These are phyloP conservation scores for Scomber japonicus DNA, from an alignment of 2,113 vertebrate species.

Conservation along the genomic window DNA sequence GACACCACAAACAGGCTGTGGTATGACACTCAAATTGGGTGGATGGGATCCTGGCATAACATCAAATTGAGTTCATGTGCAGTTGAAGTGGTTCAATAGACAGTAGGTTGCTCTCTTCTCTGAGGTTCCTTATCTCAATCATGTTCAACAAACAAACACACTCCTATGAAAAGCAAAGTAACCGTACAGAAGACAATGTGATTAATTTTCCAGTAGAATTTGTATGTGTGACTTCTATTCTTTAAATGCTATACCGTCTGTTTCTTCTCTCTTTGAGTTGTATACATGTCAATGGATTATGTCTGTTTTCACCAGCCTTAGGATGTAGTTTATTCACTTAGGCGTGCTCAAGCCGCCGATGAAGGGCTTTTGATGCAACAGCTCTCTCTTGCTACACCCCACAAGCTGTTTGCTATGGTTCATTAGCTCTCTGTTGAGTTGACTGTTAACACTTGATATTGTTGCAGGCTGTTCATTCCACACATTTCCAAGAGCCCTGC, in stretches of 20 bases:
- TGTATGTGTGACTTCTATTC: conserved; percentile 27
- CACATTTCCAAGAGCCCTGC: conserved; percentile 65
- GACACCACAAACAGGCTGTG: not conserved
- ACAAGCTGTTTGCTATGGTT: conserved; percentile 81
- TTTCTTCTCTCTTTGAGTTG: conserved; percentile 46
- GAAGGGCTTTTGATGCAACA: conserved; percentile 76
- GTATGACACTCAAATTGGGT: not conserved
- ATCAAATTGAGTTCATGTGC: not conserved
- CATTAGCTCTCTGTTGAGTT: conserved; percentile 82
- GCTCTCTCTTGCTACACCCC: conserved; percentile 73
- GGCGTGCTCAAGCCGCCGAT: conserved; percentile 60
- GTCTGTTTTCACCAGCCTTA: conserved; percentile 68
- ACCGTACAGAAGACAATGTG: not conserved
- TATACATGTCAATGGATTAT: conserved; percentile 69
- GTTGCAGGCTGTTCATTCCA: conserved; percentile 76
- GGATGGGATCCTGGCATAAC: not conserved
- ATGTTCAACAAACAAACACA: not conserved
- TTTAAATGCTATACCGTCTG: conserved; percentile 8
- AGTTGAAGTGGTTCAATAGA: not conserved
- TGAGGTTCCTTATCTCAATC: not conserved
- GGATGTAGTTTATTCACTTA: conserved; percentile 75
- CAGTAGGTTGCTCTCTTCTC: not conserved
- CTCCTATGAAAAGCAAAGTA: conserved; percentile 11
- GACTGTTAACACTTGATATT: conserved; percentile 79
- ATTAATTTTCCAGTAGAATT: conserved; percentile 32